Conservation (phyloP, 1,140 invertebrate species). For the honey bee (Apis mellifera) region DNA sequence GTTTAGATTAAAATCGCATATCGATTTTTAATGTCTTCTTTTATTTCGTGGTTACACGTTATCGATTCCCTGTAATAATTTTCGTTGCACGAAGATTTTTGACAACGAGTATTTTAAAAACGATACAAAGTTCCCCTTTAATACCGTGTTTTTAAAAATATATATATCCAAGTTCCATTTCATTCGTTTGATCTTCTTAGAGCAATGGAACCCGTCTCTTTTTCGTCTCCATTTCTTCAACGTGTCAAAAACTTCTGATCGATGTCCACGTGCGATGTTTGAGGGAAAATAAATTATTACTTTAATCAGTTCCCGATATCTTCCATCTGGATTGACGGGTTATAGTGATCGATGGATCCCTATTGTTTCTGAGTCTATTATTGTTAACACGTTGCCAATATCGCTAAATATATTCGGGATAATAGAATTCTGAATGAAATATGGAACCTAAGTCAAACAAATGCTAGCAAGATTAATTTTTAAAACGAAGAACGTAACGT, state of each 20-base stretch:
- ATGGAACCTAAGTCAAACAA: no score
- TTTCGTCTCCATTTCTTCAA: neutral
- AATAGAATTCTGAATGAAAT: neutral
- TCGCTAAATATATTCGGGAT: neutral
- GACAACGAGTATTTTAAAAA: no score
- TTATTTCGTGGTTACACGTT: no score
- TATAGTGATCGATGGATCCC: conserved; percentile 14
- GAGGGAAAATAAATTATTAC: conserved; percentile 25
- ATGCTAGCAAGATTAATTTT: no score
- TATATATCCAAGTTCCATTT: no score
- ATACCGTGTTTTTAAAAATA: no score
- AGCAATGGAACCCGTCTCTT: neutral
- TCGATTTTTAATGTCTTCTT: no score
- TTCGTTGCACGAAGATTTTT: no score
- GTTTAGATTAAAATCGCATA: no score
- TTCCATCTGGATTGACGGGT: neutral
- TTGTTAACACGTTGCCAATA: neutral
- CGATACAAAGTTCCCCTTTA: no score
- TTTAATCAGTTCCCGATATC: conserved; percentile 10
- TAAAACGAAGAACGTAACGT: no score
- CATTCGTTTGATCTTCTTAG: conserved; percentile 47
- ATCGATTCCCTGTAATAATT: no score
- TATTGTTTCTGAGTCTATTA: conserved; percentile 11
- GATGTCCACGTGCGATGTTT: conserved; percentile 14
- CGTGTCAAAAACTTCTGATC: conserved; percentile 26